Conservation (phyloP, 2,797 vertebrate genomes). For the Masticophis lateralis region DNA sequence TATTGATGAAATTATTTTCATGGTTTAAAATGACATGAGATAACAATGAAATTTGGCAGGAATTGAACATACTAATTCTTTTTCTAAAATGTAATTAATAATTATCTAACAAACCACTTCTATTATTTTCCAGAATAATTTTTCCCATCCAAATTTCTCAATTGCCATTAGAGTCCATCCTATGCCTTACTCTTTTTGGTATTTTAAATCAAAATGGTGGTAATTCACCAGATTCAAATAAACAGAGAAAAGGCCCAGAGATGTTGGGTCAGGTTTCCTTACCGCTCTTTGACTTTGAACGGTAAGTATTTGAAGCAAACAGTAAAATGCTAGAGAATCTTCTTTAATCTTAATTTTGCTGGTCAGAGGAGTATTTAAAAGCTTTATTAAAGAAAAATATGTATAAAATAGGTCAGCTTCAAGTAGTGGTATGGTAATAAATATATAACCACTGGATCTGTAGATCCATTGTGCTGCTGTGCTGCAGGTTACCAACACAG, state of each 20-base stretch:
- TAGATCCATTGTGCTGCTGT: neutral
- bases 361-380: neutral
- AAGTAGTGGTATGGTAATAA: neutral
- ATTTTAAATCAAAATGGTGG: constrained; percentile 88
- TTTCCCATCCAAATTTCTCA: constrained; percentile 94
- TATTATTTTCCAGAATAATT: constrained; percentile 81
- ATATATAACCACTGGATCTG: neutral
- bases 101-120: constrained; percentile 36
- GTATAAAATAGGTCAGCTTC: neutral
- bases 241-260: constrained; percentile 89
- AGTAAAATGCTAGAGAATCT: neutral
- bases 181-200: constrained; percentile 88
- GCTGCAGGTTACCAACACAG: neutral
- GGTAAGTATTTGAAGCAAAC: constrained; percentile 73
- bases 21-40: neutral
- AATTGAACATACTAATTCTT: neutral
- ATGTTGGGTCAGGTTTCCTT: constrained; percentile 88
- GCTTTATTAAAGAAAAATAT: neutral
- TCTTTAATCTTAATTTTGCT: neutral
- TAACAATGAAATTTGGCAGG: neutral
- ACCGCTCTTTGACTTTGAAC: constrained; percentile 90
- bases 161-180: constrained; percentile 89
- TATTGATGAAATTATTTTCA: neutral
- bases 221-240: constrained; percentile 93
- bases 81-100: constrained; percentile 4